Evolutionary conservation across 1,140 invertebrate species (phyloP), one percentile per base, ranked within the genome.

Genomic region (Formica exsecta): DNA sequence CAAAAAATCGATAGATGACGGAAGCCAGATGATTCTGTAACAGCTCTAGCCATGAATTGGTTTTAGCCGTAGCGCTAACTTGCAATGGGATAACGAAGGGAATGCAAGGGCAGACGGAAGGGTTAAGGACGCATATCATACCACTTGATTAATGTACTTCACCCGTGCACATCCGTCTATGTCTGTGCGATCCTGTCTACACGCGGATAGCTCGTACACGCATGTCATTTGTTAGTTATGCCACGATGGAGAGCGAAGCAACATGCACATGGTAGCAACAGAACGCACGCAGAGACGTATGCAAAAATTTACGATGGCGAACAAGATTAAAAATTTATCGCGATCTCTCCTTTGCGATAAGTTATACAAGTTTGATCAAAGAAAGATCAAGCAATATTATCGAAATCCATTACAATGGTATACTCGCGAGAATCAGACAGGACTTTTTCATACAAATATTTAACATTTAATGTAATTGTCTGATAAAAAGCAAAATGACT

Each of bases 121-220:
- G 90, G 83, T 91, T 92, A 91, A 92, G 89, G 86, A 87, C 65
- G 86, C 91, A 89, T 86, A 89, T 90, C 89, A 83, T 88, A 77
- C 61, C 77, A 75, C 80, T 91, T 91, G 90, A 92, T 92, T 91
- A 91, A 92, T 91, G 90, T 89, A 88, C 85, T 86, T 88, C 77
- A 86, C 80, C 74, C 90, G 66, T 64, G 48, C 68, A 70, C 54
- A 66, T 88, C 79, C 79, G 36, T 38, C 64, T 54, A 79, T 54
- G 59, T 74, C 61, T 54, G 36, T n/a, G 44, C 29, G 74, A 44
- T 61, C 59, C 48, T 57, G 36, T 48, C 8, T 79, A 79, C 74
- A 44, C 44, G 8, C 29, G 32, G 54, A 61, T 64, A 64, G 48
- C 68, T 70, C 57, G 75, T 70, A 85, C 75, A 87, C 71, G 64